phyloP scores from a whole-genome alignment of 2,797 vertebrate genomes.

The Heterohyrax brucei region DNA sequence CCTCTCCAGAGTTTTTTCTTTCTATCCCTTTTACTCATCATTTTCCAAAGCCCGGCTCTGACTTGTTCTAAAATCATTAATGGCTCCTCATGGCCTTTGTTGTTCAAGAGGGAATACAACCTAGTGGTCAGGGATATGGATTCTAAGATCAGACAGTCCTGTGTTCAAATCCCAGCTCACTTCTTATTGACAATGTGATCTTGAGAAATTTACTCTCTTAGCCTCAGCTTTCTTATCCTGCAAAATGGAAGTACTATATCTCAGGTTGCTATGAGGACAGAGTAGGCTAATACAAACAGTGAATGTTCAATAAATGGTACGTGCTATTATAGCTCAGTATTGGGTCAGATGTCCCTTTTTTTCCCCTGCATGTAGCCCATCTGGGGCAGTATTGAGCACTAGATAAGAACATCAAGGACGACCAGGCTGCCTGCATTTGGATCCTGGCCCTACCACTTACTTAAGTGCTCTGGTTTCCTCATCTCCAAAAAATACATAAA shows the following conservation, averaged over 20 bases:
- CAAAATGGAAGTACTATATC: neutral
- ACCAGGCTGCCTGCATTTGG: neutral
- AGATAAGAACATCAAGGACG: neutral
- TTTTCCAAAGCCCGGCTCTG: neutral
- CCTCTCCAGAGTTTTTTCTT: neutral
- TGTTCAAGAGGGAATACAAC: neutral
- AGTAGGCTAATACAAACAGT: neutral
- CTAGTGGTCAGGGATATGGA: neutral
- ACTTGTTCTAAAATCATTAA: neutral
- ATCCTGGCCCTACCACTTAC: neutral
- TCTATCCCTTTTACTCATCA: neutral
- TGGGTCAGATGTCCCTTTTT: neutral
- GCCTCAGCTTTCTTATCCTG: neutral
- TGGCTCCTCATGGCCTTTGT: neutral
- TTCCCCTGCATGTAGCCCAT: neutral
- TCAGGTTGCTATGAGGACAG: neutral
- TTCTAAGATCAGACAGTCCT: neutral
- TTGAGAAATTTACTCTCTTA: neutral
- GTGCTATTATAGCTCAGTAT: neutral
- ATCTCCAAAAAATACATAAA: neutral
- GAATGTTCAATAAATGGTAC: neutral
- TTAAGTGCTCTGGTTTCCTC: neutral
- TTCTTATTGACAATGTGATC: neutral
- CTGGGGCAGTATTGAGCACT: neutral
- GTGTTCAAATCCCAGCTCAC: neutral